Evolutionary conservation across 2,888 invertebrate species (phyloP).

Genomic region (Cordylochernes scorpioides): DNA sequence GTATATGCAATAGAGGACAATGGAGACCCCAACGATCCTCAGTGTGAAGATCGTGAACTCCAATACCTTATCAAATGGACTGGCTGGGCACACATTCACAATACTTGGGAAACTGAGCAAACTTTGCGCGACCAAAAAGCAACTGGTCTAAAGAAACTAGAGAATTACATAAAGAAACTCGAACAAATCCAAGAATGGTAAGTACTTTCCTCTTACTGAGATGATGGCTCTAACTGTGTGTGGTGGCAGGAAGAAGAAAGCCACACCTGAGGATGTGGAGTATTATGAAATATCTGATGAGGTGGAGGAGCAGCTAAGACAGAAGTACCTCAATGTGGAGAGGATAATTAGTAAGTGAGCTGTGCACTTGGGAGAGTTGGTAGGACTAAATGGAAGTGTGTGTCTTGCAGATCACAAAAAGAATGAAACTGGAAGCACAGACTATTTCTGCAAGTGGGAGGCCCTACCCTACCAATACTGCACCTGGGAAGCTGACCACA

Average conservation of each 20-base stretch:
- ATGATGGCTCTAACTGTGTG: too few species aligned
- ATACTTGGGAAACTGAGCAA: conserved; percentile 87
- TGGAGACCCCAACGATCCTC: conserved; percentile 61
- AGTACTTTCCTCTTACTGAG: conserved; percentile 4
- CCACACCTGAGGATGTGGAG: conserved; percentile 86
- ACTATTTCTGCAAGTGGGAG: conserved; percentile 92
- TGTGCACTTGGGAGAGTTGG: conserved; percentile 2
- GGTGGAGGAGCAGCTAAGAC: conserved; percentile 61
- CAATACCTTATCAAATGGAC: conserved; percentile 98
- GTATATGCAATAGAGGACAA: conserved; percentile 77
- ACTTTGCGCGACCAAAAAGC: conserved; percentile 44
- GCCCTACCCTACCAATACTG: conserved; percentile 86
- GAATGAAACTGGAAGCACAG: conserved; percentile 29
- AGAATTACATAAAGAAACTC: conserved; percentile 65
- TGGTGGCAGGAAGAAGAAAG: conserved; percentile 33
- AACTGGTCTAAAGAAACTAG: conserved; percentile 88
- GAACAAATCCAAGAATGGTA: conserved; percentile 55
- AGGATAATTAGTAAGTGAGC: conserved; percentile 20
- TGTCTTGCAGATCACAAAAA: conserved; percentile 3
- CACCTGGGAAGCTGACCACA: conserved; percentile 79
- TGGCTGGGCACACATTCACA: conserved; percentile 94
- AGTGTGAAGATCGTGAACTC: conserved; percentile 40
- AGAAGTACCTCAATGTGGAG: conserved; percentile 47
- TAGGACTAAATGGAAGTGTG: neutral
- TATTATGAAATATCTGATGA: conserved; percentile 88